Conservation (phyloP, 2,797 vertebrate species). For the Falco biarmicus region DNA sequence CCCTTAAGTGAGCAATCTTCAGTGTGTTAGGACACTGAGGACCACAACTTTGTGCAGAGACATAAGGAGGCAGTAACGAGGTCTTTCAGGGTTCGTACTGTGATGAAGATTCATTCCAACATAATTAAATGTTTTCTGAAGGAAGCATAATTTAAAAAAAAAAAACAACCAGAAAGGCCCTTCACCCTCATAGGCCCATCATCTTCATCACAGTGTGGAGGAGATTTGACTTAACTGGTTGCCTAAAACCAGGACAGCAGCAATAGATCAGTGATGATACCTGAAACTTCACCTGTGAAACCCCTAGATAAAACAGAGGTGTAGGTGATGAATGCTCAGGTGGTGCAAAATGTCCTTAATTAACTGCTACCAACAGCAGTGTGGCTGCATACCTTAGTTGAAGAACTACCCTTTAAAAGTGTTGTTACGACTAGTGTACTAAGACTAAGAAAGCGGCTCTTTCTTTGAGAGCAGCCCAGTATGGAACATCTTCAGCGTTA, state of each 20-base stretch:
- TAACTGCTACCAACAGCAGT: neutral
- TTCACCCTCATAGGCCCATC: neutral
- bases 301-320: neutral
- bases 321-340: neutral
- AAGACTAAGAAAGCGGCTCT: neutral
- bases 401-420: neutral
- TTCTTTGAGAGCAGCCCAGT: neutral
- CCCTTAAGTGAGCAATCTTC: neutral
- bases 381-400: accelerated
- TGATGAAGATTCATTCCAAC: neutral
- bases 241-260: neutral
- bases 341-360: neutral
- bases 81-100: neutral
- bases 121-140: neutral
- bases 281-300: neutral
- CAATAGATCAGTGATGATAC: neutral
- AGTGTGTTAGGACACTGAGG: neutral
- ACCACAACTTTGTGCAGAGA: neutral
- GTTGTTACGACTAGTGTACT: neutral
- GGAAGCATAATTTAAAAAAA: neutral
- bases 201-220: neutral
- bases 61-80: neutral
- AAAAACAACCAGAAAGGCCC: neutral
- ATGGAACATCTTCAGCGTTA: neutral
- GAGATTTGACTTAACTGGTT: neutral